Evolutionary conservation across 2,797 vertebrate species (phyloP).

Genomic region (Etheostoma perlongum): DNA sequence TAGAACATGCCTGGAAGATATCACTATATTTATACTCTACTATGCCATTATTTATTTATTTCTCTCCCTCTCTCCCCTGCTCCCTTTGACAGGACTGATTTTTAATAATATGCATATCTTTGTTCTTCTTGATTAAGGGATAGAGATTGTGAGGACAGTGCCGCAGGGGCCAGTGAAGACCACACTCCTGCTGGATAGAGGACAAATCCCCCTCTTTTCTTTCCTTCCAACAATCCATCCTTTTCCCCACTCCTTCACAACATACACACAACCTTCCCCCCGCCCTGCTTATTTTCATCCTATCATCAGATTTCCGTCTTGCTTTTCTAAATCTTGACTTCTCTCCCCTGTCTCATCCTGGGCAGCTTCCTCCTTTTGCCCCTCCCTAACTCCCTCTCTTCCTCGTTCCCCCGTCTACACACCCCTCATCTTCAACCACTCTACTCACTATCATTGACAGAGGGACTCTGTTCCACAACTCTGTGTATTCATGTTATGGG

Average conservation of each 20-base stretch:
- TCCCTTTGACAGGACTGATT: slow-evolving; percentile 64
- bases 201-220: slow-evolving; percentile 26
- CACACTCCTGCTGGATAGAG: slow-evolving; percentile 51
- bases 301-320: slow-evolving; percentile 45
- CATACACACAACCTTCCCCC: slow-evolving; percentile 1
- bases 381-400: slow-evolving; percentile 9
- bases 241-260: slow-evolving; percentile 10
- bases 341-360: slow-evolving; percentile 23
- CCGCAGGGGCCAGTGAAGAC: slow-evolving; percentile 56
- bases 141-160: slow-evolving; percentile 55
- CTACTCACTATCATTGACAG: slow-evolving; percentile 27
- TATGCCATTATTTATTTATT: slow-evolving; percentile 76
- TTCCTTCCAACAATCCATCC: slow-evolving; percentile 32
- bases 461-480: background rate
- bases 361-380: slow-evolving; percentile 27
- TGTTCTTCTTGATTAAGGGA: slow-evolving; percentile 77
- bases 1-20: slow-evolving; percentile 69
- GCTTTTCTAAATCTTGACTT: slow-evolving; percentile 22
- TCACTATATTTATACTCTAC: slow-evolving; percentile 75
- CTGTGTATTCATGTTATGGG: slow-evolving; percentile 37
- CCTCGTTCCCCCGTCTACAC: slow-evolving; percentile 13
- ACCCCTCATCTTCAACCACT: slow-evolving; percentile 42
- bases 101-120: slow-evolving; percentile 76
- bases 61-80: slow-evolving; percentile 44
- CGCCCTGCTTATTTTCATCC: slow-evolving; percentile 20